Base-by-base conservation (phyloP, 2,113 vertebrate genomes). In the Vulpes lagopus region DNA sequence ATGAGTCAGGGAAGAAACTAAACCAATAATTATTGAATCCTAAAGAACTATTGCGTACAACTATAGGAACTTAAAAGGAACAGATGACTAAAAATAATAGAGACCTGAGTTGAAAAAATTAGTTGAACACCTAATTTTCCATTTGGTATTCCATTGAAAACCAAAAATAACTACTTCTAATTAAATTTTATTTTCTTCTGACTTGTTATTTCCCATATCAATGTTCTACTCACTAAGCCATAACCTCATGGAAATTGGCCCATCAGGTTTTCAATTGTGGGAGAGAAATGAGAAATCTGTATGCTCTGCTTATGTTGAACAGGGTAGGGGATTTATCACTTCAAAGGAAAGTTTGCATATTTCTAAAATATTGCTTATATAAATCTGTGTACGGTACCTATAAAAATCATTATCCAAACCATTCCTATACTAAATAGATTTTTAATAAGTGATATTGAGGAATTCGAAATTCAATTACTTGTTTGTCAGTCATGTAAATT, bases 401-500 rank as follows among this genome's bases (percentile, higher is more conserved):
- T 83, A 38, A 65, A 49, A 80, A 79, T 73, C 16, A 80, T 49
- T 86, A 74, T 80, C 35, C 5, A 51, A 43, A 43, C 2, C 22
- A 69, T 92, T 84, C 4, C 55, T 35, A 43, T 49, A 27, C 3
- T 73, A 35, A 93, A 15, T 55, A 94, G 16, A 11, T 73, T 38
- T 17, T 91, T 32, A 95, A 62, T 89, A 78, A 38, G 60, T 84
- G 53, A 83, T 51, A 93, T 32, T 92, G 51, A 43, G 30, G 73
- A 67, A 82, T 86, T 82, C 4, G 53, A 95, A 65, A 95, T 64
- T 74, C 15, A 71, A 85, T 91, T 92, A 74, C 30, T 93, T 67
- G 38, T 90, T 55, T 95, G 82, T 62, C 32, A 55, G 14, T 0
- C 71, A 93, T 0, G 76, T 43, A 49, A 60, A 74, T 59, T 76